Evolutionary conservation across 1,140 invertebrate genomes (phyloP), one percentile per base, ranked within the genome.

Genomic region (Colletes gigas): DNA sequence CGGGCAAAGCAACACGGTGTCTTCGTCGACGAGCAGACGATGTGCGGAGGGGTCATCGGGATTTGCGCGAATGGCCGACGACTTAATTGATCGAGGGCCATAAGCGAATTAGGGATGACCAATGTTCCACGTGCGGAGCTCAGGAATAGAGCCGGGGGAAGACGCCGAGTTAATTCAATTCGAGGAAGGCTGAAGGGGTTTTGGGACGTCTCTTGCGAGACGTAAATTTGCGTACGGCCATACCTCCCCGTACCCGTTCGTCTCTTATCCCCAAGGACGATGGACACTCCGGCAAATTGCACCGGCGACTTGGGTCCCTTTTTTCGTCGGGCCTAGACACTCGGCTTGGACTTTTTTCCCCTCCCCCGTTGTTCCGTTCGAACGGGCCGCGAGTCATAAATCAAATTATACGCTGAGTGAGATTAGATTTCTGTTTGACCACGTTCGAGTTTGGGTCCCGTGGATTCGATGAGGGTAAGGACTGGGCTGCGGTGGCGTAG

Each of bases 401-500:
- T 92, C 90, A 92, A 91, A 92, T 92, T 91, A 89, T 83, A 83
- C 89, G 84, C 82, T 71, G 85, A 88, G 84, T 87, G 91, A 91
- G 91, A 92, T 92, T 92, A 92, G 91, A 92, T 92, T 92, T 91
- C 90, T 91, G 90, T 90, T 90, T 91, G 90, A 86, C 89, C 90
- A 88, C 82, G 82, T 78, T 84, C 79, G 83, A 88, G 87, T 86
- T 89, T 80, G 82, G 83, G 87, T 88, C 74, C 68, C 78, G 84
- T 86, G 78, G 87, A 90, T 89, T 89, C 88, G 86, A 83, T 82
- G 87, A 82, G 84, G 83, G 80, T 87, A 87, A 86, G 85, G 88
- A 86, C 84, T 81, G 71, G 75, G 69, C 83, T 86, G 87, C 72
- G 85, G 90, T 90, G 79, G 87, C 84, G 81, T 87, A 87, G 86